Percentiles rank a stretch among this genome's conserved stretches.
Conservation (phyloP, 2,797 vertebrate species). For the Chromobotia macracanthus region DNA sequence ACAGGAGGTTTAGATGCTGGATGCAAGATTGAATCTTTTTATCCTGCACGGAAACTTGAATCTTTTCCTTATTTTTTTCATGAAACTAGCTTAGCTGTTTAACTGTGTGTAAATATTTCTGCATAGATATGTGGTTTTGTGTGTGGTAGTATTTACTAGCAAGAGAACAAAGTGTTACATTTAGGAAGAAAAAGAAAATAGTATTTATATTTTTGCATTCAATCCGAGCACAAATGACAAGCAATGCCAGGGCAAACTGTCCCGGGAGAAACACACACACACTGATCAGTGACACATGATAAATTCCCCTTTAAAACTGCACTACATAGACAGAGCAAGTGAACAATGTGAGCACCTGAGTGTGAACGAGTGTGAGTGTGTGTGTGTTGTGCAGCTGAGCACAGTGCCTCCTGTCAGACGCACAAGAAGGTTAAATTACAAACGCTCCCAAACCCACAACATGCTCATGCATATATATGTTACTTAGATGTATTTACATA, state of each 20-base stretch:
- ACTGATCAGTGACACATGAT: conserved; percentile 44
- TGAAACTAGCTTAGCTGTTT: conserved; percentile 65
- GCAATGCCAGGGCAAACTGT: conserved; percentile 29
- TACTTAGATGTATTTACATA: conserved; percentile 37
- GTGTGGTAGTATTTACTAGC: conserved; percentile 35
- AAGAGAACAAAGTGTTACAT: conserved; percentile 15
- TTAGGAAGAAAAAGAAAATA: conserved; percentile 9
- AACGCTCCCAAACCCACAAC: neutral
- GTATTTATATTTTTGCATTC: conserved; percentile 30
- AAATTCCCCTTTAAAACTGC: conserved; percentile 46
- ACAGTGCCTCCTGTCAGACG: conserved; percentile 32
- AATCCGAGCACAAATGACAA: conserved; percentile 32
- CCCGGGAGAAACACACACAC: conserved; percentile 35
- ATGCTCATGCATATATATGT: conserved; percentile 12
- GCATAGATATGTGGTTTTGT: conserved; percentile 40
- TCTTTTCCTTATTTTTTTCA: conserved; percentile 73
- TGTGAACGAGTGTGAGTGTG: conserved; percentile 17
- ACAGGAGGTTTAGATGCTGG: conserved; percentile 55
- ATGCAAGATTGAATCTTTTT: conserved; percentile 69
- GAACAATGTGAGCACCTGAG: conserved; percentile 45
- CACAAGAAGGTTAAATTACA: conserved; percentile 27
- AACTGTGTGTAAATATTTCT: conserved; percentile 49
- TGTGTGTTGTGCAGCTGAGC: conserved; percentile 34
- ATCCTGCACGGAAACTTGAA: conserved; percentile 81
- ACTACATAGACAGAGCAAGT: conserved; percentile 36